Evolutionary conservation across 2,113 vertebrate genomes (phyloP).

Genomic region (Solea solea): DNA sequence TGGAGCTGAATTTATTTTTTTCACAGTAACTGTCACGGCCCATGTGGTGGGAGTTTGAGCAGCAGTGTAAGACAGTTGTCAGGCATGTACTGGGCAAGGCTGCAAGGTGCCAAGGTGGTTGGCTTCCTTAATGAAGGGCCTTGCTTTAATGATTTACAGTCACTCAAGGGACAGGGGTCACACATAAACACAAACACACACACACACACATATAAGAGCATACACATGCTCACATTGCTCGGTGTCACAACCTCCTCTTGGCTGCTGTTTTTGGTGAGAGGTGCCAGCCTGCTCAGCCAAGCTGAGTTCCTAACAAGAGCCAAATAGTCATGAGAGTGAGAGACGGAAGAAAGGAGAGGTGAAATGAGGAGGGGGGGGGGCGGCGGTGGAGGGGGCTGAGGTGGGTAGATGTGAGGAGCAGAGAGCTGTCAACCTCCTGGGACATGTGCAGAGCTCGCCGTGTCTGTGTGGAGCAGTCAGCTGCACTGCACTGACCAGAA

Average conservation of each 20-base stretch:
- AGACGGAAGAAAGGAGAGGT: slow-evolving; percentile 43
- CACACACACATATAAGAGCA: slow-evolving; percentile 15
- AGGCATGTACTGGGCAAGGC: slow-evolving; percentile 35
- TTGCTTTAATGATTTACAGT: slow-evolving; percentile 71
- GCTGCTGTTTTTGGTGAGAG: slow-evolving; percentile 76
- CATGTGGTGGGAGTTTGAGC: slow-evolving; percentile 37
- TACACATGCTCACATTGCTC: slow-evolving; percentile 34
- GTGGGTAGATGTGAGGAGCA: slow-evolving; percentile 57
- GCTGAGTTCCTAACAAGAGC: slow-evolving; percentile 76
- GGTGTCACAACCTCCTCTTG: slow-evolving; percentile 65
- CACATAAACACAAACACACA: not conserved
- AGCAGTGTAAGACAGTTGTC: slow-evolving; percentile 34
- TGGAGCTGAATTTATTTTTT: slow-evolving; percentile 13
- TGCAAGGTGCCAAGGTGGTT: slow-evolving; percentile 58
- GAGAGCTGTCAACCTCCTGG: slow-evolving; percentile 67
- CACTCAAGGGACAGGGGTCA: slow-evolving; percentile 62
- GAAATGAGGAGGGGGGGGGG: slow-evolving; percentile 28
- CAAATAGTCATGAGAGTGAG: slow-evolving; percentile 66
- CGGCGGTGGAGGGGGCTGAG: slow-evolving; percentile 28
- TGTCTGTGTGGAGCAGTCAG: slow-evolving; percentile 53
- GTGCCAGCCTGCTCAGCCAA: slow-evolving; percentile 72
- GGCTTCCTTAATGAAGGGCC: slow-evolving; percentile 60
- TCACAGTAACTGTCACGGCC: slow-evolving; percentile 31
- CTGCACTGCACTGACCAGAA: slow-evolving; percentile 60
- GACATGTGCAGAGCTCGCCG: slow-evolving; percentile 45